Evolutionary conservation across 2,113 vertebrate species (phyloP).

Genomic region (Neoarius graeffei): DNA sequence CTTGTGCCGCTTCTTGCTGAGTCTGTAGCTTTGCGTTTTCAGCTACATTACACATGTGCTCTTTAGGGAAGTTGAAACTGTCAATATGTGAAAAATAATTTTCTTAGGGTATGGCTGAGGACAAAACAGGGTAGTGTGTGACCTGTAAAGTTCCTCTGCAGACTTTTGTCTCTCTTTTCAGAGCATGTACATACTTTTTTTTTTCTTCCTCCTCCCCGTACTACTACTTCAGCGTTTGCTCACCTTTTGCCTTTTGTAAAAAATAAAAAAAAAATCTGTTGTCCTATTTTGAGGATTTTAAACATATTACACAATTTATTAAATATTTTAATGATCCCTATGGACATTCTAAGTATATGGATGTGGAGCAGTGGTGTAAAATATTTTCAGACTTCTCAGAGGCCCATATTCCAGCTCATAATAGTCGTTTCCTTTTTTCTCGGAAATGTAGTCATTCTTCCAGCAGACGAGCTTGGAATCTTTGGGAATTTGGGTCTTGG

Average conservation of each 20-base stretch:
- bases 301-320: no score
- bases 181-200: background rate
- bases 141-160: background rate
- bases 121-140: background rate
- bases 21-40: background rate
- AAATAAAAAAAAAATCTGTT: background rate
- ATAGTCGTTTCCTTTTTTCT: slow-evolving; percentile 59
- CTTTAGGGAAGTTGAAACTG: background rate
- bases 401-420: slow-evolving; percentile 49
- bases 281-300: background rate
- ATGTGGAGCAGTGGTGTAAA: background rate
- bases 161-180: background rate
- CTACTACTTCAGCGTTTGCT: background rate
- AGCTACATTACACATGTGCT: background rate
- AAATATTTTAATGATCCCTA: background rate
- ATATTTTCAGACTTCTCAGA: slow-evolving; percentile 33
- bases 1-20: slow-evolving; percentile 8
- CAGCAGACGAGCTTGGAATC: slow-evolving; percentile 75
- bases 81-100: slow-evolving; percentile 1
- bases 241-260: background rate
- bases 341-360: background rate
- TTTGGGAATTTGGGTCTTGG: slow-evolving; percentile 61
- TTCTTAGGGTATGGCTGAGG: background rate
- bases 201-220: background rate
- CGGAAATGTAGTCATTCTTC: slow-evolving; percentile 79